Evolutionary conservation across 1,140 invertebrate genomes (phyloP).

Genomic region (Dryas iulia): DNA sequence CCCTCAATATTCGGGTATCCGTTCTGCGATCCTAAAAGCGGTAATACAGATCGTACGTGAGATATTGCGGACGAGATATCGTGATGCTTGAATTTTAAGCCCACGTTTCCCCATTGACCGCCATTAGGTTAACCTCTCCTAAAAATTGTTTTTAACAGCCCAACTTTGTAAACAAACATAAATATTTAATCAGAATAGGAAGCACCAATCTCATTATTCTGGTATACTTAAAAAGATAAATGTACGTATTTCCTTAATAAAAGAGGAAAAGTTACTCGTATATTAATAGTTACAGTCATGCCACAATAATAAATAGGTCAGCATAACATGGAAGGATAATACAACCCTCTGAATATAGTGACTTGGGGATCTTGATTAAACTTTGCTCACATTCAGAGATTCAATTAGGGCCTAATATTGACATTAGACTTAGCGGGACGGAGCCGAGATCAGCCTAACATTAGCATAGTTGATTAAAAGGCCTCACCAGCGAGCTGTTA

Average conservation of each 20-base stretch:
- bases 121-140: slow-evolving; percentile 35
- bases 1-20: slow-evolving; percentile 41
- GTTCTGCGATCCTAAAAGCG: slow-evolving; percentile 45
- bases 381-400: slow-evolving; percentile 59
- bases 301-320: slow-evolving; percentile 36
- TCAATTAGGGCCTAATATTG: slow-evolving; percentile 73
- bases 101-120: slow-evolving; percentile 30
- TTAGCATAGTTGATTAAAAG: slow-evolving; percentile 79
- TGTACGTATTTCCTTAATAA: slow-evolving; percentile 13
- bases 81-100: slow-evolving; percentile 55
- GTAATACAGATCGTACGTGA: slow-evolving; percentile 73
- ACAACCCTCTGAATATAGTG: slow-evolving; percentile 36
- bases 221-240: slow-evolving; percentile 21
- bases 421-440: slow-evolving; percentile 56
- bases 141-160: slow-evolving; percentile 39
- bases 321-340: slow-evolving; percentile 32
- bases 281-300: slow-evolving; percentile 23
- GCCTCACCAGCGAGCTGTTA: slow-evolving; percentile 66
- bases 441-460: slow-evolving; percentile 64
- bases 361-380: slow-evolving; percentile 58
- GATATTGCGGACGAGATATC: slow-evolving; percentile 48
- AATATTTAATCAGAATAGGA: slow-evolving; percentile 16
- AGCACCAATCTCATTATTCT: slow-evolving; percentile 13
- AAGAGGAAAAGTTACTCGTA: slow-evolving; percentile 15
- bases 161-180: slow-evolving; percentile 12